Percentiles rank a stretch among this genome's conserved stretches.
These are phyloP conservation scores for Sycophaga agraensis DNA, from an alignment of 1,140 invertebrate species.

Conservation along the genomic window DNA sequence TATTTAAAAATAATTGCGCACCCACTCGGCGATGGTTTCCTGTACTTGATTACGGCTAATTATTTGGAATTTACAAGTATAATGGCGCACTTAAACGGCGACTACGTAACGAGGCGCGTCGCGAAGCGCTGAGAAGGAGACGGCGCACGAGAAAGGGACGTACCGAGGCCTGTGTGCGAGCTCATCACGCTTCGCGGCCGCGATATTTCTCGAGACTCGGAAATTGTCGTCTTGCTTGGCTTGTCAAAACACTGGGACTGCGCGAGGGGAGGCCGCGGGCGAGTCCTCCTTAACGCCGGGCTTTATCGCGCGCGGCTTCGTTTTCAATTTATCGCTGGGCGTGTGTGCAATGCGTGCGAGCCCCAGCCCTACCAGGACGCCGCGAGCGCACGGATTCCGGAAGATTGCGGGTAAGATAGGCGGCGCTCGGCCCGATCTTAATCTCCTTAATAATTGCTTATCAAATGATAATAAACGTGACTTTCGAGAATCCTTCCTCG, in stretches of 20 bases:
- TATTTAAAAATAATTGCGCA: constrained; percentile 54
- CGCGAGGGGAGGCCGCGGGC: no score
- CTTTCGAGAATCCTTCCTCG: constrained; percentile 8
- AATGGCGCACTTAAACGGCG: constrained; percentile 50
- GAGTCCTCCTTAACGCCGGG: background rate
- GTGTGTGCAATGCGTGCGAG: no score
- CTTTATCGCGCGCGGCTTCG: constrained; percentile 2
- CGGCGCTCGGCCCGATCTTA: constrained; percentile 3
- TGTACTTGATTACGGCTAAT: constrained; percentile 57
- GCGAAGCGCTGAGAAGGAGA: background rate
- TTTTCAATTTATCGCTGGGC: constrained; percentile 23
- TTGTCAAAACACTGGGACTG: constrained; percentile 26
- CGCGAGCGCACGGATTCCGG: no score
- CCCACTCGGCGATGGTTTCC: constrained; percentile 49
- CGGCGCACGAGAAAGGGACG: no score
- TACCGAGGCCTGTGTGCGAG: background rate
- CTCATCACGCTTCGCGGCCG: constrained; percentile 16
- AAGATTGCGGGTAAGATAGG: background rate
- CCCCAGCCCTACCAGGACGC: no score
- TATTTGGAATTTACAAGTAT: constrained; percentile 58
- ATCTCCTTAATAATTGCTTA: constrained; percentile 28
- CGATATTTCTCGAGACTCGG: constrained; percentile 1
- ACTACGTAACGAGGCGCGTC: constrained; percentile 46
- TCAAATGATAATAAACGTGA: constrained; percentile 26
- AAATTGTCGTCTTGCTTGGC: constrained; percentile 34